Evolutionary conservation across 2,113 vertebrate genomes (phyloP).

Genomic region (Percina caprodes): DNA sequence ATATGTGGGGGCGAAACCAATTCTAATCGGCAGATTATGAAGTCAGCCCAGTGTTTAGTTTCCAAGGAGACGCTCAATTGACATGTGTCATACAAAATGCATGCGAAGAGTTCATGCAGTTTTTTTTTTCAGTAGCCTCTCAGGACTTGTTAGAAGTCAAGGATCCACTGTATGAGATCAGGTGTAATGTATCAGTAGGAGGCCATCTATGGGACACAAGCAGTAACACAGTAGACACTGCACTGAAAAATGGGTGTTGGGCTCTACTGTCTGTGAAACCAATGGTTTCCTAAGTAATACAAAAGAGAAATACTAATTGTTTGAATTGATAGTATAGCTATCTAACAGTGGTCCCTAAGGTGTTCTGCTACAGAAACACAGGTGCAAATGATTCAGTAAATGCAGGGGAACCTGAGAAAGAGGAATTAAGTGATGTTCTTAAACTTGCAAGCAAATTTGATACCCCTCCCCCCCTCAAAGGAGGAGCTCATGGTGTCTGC

Average conservation of each 20-base stretch:
- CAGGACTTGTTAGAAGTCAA: conserved; percentile 56
- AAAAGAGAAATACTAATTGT: conserved; percentile 4
- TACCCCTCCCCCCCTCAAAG: conserved; percentile 48
- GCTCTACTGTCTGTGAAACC: not conserved
- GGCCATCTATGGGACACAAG: conserved; percentile 62
- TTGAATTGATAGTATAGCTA: conserved; percentile 2
- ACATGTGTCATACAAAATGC: conserved; percentile 88
- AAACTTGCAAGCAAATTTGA: conserved; percentile 78
- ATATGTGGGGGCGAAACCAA: conserved; percentile 88
- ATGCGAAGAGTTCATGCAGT: conserved; percentile 69
- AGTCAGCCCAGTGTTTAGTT: conserved; percentile 89
- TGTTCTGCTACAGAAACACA: conserved; percentile 70
- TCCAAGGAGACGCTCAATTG: conserved; percentile 86
- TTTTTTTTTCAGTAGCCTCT: conserved; percentile 60
- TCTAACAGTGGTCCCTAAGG: conserved; percentile 7
- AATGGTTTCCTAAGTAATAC: not conserved
- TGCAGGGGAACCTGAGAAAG: conserved; percentile 79
- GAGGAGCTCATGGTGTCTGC: conserved; percentile 48
- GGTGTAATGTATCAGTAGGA: conserved; percentile 28
- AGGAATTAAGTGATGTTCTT: conserved; percentile 79
- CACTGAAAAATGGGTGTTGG: conserved; percentile 12
- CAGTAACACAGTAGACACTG: conserved; percentile 43
- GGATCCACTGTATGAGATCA: conserved; percentile 56
- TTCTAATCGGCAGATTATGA: conserved; percentile 89
- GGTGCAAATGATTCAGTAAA: conserved; percentile 81